phyloP scores from a whole-genome alignment of 2,797 vertebrate species.

The Lithobates pipiens region DNA sequence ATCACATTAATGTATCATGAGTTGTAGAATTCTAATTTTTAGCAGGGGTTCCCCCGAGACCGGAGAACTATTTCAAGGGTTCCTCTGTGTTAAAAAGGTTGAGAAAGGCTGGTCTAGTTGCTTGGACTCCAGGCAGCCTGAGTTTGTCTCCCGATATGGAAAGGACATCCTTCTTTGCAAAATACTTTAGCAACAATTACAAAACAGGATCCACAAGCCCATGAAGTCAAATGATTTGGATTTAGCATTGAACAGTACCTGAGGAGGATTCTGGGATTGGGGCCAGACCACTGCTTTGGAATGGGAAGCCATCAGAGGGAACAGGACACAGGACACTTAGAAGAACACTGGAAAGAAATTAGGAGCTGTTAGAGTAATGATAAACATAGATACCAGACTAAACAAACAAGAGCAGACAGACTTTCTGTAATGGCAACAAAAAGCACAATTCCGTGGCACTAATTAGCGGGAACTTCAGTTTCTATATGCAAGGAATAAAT shows the following conservation, averaged over 20 bases:
- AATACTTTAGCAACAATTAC: no score
- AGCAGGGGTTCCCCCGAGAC: no score
- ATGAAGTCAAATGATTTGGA: background rate
- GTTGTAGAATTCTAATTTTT: no score
- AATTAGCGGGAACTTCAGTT: background rate
- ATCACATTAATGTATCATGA: no score
- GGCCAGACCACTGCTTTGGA: background rate
- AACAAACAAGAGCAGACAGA: background rate
- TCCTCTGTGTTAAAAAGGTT: no score
- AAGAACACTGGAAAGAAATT: background rate
- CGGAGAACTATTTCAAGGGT: no score
- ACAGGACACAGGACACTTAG: slow-evolving; percentile 20
- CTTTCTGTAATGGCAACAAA: background rate
- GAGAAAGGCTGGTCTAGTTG: no score
- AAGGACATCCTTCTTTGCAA: no score
- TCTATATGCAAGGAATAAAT: background rate
- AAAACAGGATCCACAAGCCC: no score
- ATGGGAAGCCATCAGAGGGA: slow-evolving; percentile 24
- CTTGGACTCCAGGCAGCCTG: no score
- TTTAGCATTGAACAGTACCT: slow-evolving; percentile 17
- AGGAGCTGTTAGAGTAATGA: background rate
- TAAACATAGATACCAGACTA: background rate
- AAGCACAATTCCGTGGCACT: no score
- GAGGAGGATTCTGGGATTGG: slow-evolving; percentile 32
- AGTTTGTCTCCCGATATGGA: no score